Evolutionary conservation across 2,113 vertebrate species (phyloP).

Genomic region (Neotoma lepida): DNA sequence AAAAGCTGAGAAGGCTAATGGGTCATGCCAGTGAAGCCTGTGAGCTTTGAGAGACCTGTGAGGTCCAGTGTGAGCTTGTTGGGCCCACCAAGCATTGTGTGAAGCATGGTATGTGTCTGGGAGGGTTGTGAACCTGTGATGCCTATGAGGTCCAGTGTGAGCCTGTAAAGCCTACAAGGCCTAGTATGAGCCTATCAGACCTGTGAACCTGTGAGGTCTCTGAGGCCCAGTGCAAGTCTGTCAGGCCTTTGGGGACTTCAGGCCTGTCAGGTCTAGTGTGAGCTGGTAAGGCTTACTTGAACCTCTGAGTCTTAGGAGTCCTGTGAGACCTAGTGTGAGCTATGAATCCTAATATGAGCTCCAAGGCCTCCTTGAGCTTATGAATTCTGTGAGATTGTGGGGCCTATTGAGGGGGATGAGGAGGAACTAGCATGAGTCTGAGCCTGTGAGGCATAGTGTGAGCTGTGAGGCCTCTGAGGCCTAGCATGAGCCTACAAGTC

Average conservation of each 20-base stretch:
- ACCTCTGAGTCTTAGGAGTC: no score
- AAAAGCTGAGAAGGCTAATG: neutral
- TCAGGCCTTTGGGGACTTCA: no score
- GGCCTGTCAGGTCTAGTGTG: neutral
- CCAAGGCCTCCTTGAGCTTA: neutral
- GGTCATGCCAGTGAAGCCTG: rapidly evolving
- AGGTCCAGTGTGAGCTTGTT: neutral
- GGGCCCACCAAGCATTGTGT: neutral
- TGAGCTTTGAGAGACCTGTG: neutral
- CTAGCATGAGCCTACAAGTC: rapidly evolving
- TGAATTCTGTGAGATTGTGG: no score
- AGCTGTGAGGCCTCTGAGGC: neutral
- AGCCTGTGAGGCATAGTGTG: neutral
- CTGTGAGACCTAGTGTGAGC: neutral
- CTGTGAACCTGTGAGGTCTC: neutral
- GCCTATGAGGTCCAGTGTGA: neutral
- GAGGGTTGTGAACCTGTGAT: neutral
- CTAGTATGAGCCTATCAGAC: neutral
- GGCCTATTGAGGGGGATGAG: neutral
- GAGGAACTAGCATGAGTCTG: neutral
- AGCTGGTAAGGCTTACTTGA: neutral
- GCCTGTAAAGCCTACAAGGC: neutral
- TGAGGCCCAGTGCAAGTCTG: neutral
- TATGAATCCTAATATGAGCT: neutral
- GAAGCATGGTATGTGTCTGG: no score